These are phyloP conservation scores for Sebastolobus alascanus DNA, from an alignment of 2,797 vertebrate species.

Conservation along the genomic window DNA sequence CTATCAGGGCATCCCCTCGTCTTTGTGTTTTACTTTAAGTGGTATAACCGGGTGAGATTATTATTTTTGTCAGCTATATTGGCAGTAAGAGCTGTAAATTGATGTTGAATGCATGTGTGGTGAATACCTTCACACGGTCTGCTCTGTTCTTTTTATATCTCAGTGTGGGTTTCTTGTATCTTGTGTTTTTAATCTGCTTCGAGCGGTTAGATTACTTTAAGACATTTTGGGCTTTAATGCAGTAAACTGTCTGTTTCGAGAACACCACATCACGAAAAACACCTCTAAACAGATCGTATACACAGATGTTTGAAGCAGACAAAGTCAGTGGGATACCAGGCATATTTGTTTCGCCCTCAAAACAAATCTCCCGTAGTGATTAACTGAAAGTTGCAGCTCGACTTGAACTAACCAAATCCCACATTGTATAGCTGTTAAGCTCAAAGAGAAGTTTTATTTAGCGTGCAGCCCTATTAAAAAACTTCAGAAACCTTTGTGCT, in stretches of 20 bases:
- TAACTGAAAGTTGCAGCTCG: slow-evolving; percentile 66
- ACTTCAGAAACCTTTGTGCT: slow-evolving; percentile 84
- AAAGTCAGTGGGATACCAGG: slow-evolving; percentile 71
- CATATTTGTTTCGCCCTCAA: slow-evolving; percentile 81
- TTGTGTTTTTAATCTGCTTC: slow-evolving; percentile 42
- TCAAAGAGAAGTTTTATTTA: slow-evolving; percentile 86
- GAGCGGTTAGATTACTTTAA: slow-evolving; percentile 27
- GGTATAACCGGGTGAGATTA: background rate
- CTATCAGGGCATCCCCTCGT: background rate
- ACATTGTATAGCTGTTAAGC: slow-evolving; percentile 82
- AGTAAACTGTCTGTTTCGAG: slow-evolving; percentile 39
- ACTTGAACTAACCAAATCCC: slow-evolving; percentile 77
- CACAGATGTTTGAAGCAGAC: slow-evolving; percentile 62
- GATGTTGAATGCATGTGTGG: background rate
- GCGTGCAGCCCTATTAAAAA: slow-evolving; percentile 81
- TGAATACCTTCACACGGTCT: slow-evolving; percentile 13
- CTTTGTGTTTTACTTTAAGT: slow-evolving; percentile 13
- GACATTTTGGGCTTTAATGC: slow-evolving; percentile 40
- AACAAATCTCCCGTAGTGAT: slow-evolving; percentile 77
- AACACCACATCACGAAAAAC: slow-evolving; percentile 58
- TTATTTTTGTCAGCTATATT: background rate
- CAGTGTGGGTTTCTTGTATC: slow-evolving; percentile 37
- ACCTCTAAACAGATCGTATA: slow-evolving; percentile 61
- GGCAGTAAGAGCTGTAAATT: slow-evolving; percentile 1
- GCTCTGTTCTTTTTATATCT: slow-evolving; percentile 41